These are phyloP conservation scores for Mellivora capensis DNA, from an alignment of 2,113 vertebrate genomes.

Conservation along the genomic window DNA sequence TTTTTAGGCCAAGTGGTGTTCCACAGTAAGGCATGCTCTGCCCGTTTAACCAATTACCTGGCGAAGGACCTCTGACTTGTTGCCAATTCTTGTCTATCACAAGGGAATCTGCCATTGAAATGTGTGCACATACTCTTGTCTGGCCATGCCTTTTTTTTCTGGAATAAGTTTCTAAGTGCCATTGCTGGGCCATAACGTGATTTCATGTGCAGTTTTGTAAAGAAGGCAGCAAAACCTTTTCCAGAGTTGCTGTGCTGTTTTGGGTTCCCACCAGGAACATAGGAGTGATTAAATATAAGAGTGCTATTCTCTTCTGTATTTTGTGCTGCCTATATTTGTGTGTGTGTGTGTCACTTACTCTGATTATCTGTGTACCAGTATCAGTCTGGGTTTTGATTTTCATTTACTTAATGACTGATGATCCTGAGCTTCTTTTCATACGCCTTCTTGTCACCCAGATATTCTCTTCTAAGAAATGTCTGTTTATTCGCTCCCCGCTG, in stretches of 20 bases:
- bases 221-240: neutral
- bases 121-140: neutral
- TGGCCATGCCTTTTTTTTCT: neutral
- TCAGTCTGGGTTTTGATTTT: too few species aligned
- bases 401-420: neutral
- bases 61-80: neutral
- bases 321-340: neutral
- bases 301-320: neutral
- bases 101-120: neutral
- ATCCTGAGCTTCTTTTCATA: neutral
- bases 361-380: accelerated
- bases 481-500: too few species aligned
- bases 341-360: neutral
- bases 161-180: neutral
- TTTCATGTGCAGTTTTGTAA: neutral
- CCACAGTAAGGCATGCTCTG: accelerated
- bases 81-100: neutral
- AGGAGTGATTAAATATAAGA: neutral
- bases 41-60: neutral
- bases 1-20: neutral
- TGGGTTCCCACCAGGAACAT: neutral
- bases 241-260: neutral
- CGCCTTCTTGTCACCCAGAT: neutral
- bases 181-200: neutral
- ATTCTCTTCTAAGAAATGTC: neutral